These are phyloP conservation scores for Bombus haemorrhoidalis DNA, from an alignment of 1,140 invertebrate genomes.

Conservation along the genomic window DNA sequence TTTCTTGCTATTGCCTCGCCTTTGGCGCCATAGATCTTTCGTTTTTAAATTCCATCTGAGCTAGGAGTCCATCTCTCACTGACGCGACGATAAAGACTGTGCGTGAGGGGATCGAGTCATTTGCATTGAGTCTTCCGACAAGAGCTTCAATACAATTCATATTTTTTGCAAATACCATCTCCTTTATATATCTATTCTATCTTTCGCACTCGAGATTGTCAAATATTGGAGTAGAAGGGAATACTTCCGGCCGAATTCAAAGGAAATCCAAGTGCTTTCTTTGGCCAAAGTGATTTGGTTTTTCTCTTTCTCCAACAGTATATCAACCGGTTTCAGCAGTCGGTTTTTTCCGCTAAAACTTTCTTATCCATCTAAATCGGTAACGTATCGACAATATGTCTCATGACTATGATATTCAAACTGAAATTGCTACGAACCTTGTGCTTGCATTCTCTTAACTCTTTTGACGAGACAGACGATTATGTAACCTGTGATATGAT, in stretches of 20 bases:
- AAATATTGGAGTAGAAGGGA: background rate
- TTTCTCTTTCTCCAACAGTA: background rate
- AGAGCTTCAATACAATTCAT: slow-evolving; percentile 24
- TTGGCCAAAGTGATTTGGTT: slow-evolving; percentile 29
- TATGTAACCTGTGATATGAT: background rate
- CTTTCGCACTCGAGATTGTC: slow-evolving; percentile 35
- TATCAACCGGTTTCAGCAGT: background rate
- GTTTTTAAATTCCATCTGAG: slow-evolving; percentile 48
- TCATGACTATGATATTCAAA: background rate
- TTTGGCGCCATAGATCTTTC: slow-evolving; percentile 63
- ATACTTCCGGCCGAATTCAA: slow-evolving; percentile 44
- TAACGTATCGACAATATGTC: background rate
- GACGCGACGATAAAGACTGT: background rate
- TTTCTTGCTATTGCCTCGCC: slow-evolving; percentile 61
- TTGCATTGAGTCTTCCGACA: slow-evolving; percentile 60
- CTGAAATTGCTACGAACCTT: background rate
- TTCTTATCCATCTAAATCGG: slow-evolving; percentile 7
- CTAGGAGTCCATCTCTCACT: background rate
- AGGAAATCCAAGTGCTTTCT: slow-evolving; percentile 20
- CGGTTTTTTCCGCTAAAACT: background rate
- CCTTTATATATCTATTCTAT: slow-evolving; percentile 32
- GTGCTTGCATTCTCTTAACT: background rate
- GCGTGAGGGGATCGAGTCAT: slow-evolving; percentile 50
- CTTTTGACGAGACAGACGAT: background rate
- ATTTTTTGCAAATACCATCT: slow-evolving; percentile 57